Evolutionary conservation across 2,888 invertebrate genomes (phyloP), one percentile per base, ranked within the genome.

Genomic region (Sphinx pinastri): DNA sequence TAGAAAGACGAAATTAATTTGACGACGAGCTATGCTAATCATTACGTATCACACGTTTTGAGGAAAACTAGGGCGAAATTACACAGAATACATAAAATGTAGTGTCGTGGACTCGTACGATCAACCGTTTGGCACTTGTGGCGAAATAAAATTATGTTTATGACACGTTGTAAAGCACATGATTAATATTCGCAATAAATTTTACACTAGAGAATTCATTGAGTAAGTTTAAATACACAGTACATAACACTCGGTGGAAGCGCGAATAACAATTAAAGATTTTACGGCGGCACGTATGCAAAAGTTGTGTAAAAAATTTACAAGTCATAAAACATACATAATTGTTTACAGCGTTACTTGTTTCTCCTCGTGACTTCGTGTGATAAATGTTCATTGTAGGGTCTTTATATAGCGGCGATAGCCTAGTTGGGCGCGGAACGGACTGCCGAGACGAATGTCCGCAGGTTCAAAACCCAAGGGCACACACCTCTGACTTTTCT

Each of bases 141-240:
- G 59, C 2, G 75, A 75, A 76, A 73, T 77, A 76, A 76, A 76
- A 80, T 78, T 78, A 82, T 75, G 74, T 75, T 85, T 81, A 80
- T 80, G 82, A 80, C 83, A 81, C 76, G 76, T 84, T 81, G 78
- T 87, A 82, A 86, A 84, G 79, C 76, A 71, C 67, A 69, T 72
- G 71, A 77, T 73, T 70, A 75, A 74, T 73, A 60, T n/a, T 12
- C 38, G 31, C 69, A 69, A 59, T 45, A 71, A 67, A 63, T 72
- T 68, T 68, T 59, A 71, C 59, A 67, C 71, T 70, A 52, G 59
- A 66, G 14, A 59, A 59, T 66, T 71, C 72, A 74, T 72, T 72
- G 69, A 72, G 71, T 68, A 71, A 71, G 7, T 49, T 58, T 38
- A 19, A 13, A 63, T 47, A 63, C 16, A 47, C 13, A 13, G 13